These are phyloP conservation scores for Forbesichthys papilliferus DNA, from an alignment of 2,113 vertebrate genomes.

Conservation along the genomic window DNA sequence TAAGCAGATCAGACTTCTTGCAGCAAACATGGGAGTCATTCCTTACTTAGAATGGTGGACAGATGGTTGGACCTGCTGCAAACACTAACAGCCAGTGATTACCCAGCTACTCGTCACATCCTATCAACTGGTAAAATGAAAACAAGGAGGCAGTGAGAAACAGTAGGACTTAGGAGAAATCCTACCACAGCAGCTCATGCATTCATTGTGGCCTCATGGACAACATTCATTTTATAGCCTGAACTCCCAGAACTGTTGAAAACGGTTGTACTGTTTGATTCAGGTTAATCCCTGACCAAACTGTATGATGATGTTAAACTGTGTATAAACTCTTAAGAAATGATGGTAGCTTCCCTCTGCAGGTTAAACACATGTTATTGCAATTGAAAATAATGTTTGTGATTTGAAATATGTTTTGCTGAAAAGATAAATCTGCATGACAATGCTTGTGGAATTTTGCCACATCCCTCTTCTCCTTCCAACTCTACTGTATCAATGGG, in stretches of 20 bases:
- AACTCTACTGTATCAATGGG: neutral
- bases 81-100: slow-evolving; percentile 49
- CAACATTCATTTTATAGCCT: neutral
- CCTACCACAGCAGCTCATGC: slow-evolving; percentile 21
- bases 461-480: too few relatives aligned
- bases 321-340: too few relatives aligned
- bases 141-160: slow-evolving; percentile 45
- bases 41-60: slow-evolving; percentile 56
- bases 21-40: slow-evolving; percentile 50
- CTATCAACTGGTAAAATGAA: slow-evolving; percentile 41
- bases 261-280: too few relatives aligned
- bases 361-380: neutral
- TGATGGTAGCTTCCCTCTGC: neutral
- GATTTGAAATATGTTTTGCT: too few relatives aligned
- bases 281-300: too few relatives aligned
- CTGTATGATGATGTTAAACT: too few relatives aligned
- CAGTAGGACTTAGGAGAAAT: slow-evolving; percentile 28
- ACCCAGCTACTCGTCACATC: slow-evolving; percentile 42
- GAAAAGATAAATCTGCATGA: too few relatives aligned
- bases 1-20: slow-evolving; percentile 48
- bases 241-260: too few relatives aligned
- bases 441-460: too few relatives aligned
- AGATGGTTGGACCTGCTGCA: slow-evolving; percentile 48
- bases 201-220: slow-evolving; percentile 21
- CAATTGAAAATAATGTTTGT: neutral